phyloP scores from a whole-genome alignment of 2,888 invertebrate genomes.

The Ennomos erosarius region DNA sequence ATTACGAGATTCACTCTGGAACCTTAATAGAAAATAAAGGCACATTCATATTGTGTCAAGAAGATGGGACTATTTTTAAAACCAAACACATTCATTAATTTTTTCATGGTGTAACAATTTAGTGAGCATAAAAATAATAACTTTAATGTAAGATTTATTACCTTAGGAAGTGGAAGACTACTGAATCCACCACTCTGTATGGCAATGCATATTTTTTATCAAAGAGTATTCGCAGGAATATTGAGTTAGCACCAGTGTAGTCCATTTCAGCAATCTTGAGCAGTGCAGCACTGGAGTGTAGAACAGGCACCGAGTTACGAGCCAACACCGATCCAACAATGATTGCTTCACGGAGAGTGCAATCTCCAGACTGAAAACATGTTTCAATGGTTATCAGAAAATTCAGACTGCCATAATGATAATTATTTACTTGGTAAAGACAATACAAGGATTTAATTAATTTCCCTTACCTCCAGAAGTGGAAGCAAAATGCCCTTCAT shows the following conservation, averaged over 20 bases:
- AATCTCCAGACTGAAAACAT: constrained; percentile 91
- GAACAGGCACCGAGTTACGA: constrained; percentile 95
- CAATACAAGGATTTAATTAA: background rate
- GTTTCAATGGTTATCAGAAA: constrained; percentile 2
- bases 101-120: no score
- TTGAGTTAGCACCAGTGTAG: constrained; percentile 97
- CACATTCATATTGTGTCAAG: no score
- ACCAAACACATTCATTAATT: no score
- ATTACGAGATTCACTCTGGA: constrained; percentile 92
- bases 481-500: constrained; percentile 96
- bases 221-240: constrained; percentile 96
- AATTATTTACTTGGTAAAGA: no score
- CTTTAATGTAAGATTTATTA: constrained; percentile 54
- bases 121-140: no score
- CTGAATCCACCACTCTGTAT: constrained; percentile 96
- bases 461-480: constrained; percentile 84
- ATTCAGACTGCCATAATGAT: background rate
- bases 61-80: no score
- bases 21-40: constrained; percentile 81
- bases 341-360: constrained; percentile 97
- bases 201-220: constrained; percentile 99
- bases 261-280: constrained; percentile 99
- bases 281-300: constrained; percentile 98
- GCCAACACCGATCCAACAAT: constrained; percentile 97
- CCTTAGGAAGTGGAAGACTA: constrained; percentile 97